phyloP scores from a whole-genome alignment of 2,113 vertebrate genomes.

The Oreocharis arfaki region DNA sequence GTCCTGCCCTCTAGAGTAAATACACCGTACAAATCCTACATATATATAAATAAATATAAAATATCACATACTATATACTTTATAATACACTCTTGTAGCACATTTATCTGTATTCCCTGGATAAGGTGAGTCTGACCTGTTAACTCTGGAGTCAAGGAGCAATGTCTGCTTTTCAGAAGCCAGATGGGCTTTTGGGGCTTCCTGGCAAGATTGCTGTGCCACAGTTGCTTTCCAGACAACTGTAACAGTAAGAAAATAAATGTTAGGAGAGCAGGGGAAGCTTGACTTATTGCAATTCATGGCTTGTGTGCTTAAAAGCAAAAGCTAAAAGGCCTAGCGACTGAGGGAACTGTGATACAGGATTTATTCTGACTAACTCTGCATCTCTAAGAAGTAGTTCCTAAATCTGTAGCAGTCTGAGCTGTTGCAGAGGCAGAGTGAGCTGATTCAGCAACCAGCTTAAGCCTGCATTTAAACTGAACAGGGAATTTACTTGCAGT shows the following conservation, averaged over 20 bases:
- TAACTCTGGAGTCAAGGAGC: neutral
- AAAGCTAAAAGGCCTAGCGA: neutral
- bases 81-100: rapidly evolving
- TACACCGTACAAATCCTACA: neutral
- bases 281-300: neutral
- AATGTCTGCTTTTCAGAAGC: neutral
- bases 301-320: neutral
- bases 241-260: neutral
- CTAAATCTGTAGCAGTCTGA: neutral
- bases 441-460: conserved; percentile 47
- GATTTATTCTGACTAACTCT: conserved; percentile 42
- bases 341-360: neutral
- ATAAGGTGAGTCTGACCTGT: neutral
- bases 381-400: neutral
- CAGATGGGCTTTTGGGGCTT: neutral
- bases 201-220: neutral
- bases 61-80: neutral
- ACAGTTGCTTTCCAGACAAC: neutral
- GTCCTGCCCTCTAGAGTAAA: neutral
- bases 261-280: neutral
- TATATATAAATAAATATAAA: neutral
- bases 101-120: neutral
- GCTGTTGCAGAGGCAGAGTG: neutral
- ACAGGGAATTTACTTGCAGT: neutral
- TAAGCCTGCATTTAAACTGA: conserved; percentile 22